phyloP scores from a whole-genome alignment of 2,888 invertebrate species.

The Cantharis nigra region DNA sequence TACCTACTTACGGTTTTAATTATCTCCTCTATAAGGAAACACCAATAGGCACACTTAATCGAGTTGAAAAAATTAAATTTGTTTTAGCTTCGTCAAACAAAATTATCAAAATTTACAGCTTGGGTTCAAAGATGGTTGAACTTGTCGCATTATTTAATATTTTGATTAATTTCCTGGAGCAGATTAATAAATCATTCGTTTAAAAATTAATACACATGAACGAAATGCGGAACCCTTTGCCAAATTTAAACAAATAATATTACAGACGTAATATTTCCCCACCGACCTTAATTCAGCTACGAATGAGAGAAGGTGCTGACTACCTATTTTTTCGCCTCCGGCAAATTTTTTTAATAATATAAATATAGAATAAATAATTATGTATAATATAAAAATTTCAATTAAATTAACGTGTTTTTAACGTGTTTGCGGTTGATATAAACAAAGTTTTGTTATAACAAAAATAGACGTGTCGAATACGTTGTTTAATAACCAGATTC shows the following conservation, averaged over 20 bases:
- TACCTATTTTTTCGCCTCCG: no score
- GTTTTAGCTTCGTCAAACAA: background rate
- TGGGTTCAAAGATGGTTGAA: background rate
- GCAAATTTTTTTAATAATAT: no score
- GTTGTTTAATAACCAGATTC: no score
- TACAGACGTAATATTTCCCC: background rate
- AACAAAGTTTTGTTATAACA: no score
- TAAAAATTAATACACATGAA: background rate
- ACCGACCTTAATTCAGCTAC: background rate
- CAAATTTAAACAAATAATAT: background rate
- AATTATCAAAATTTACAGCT: background rate
- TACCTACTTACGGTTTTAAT: background rate
- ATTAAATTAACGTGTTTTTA: no score
- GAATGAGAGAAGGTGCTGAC: background rate
- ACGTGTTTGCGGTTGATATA: no score
- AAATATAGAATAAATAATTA: no score
- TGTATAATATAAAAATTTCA: no score
- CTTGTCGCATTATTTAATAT: background rate
- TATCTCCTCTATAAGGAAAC: background rate
- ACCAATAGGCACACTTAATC: background rate
- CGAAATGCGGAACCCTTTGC: background rate
- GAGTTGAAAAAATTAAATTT: background rate
- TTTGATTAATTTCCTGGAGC: background rate
- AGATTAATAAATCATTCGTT: background rate
- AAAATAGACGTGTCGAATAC: no score